Evolutionary conservation across 2,888 invertebrate species (phyloP).

Genomic region (Dicyrtomina minuta): DNA sequence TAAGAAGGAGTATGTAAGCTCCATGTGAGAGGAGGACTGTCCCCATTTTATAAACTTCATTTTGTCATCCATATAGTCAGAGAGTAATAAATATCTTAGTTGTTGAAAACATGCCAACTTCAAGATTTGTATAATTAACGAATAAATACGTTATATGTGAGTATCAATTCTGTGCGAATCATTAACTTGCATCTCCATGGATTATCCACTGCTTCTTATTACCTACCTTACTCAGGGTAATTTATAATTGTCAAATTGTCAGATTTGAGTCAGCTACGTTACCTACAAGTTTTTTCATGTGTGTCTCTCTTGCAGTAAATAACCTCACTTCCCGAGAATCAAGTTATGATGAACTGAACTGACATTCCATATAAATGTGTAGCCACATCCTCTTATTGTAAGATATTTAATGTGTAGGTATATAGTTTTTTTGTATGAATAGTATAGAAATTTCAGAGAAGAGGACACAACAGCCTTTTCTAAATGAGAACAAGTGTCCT

Average conservation of each 20-base stretch:
- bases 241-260: constrained; percentile 25
- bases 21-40: constrained; percentile 18
- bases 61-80: constrained; percentile 28
- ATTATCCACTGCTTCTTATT: not conserved
- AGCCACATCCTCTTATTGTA: too few species aligned
- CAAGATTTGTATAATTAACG: constrained; percentile 36
- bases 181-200: constrained; percentile 20
- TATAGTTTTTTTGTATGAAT: too few species aligned
- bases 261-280: not conserved
- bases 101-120: constrained; percentile 36
- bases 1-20: not conserved
- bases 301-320: not conserved
- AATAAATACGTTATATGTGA: constrained; percentile 32
- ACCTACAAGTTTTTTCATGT: not conserved
- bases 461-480: too few species aligned
- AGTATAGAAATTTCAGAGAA: too few species aligned
- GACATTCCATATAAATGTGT: too few species aligned
- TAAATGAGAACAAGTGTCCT: too few species aligned
- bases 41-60: constrained; percentile 31
- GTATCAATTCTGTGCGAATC: constrained; percentile 27
- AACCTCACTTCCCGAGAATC: too few species aligned
- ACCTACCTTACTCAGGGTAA: constrained; percentile 10
- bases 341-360: too few species aligned
- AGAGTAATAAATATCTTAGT: constrained; percentile 33
- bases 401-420: not conserved